A percentile compares a stretch with the other conserved stretches of the same genome.
These are phyloP conservation scores for Plectropomus leopardus DNA, from an alignment of 2,113 vertebrate genomes.

Conservation along the genomic window DNA sequence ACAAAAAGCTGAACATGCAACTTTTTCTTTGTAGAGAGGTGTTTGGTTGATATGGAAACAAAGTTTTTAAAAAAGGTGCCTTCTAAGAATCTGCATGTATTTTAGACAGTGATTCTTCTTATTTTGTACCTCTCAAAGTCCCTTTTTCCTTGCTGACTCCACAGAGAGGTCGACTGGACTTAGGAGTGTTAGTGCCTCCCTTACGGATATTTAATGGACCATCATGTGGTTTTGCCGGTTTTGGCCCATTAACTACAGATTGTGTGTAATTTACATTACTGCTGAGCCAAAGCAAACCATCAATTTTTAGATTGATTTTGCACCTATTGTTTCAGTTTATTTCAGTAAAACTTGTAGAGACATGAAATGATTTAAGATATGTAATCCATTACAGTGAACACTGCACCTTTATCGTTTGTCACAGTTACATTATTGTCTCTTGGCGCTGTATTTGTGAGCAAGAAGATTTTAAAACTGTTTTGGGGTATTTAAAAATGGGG, in stretches of 20 bases:
- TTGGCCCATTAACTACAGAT: conserved; percentile 44
- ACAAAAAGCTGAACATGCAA: background rate
- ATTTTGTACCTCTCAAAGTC: background rate
- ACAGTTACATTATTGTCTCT: background rate
- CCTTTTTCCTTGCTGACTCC: background rate
- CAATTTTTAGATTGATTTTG: conserved; percentile 20
- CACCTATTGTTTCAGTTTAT: background rate
- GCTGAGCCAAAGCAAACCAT: conserved; percentile 30
- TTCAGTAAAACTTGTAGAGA: background rate
- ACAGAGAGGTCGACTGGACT: background rate
- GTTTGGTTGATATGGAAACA: too few species aligned
- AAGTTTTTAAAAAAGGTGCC: too few species aligned
- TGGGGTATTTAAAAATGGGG: too few species aligned
- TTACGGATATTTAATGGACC: conserved; percentile 14
- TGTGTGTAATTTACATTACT: conserved; percentile 18
- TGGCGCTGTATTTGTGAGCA: background rate
- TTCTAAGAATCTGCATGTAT: too few species aligned
- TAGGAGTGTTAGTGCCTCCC: background rate
- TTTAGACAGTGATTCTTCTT: too few species aligned
- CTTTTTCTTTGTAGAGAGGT: background rate
- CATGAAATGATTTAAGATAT: background rate
- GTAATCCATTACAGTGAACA: background rate
- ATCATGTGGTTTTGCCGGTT: conserved; percentile 14
- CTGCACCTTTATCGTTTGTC: background rate
- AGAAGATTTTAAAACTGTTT: too few species aligned